Conservation (phyloP, 2,113 vertebrate species). For the Crotalus helleri region DNA sequence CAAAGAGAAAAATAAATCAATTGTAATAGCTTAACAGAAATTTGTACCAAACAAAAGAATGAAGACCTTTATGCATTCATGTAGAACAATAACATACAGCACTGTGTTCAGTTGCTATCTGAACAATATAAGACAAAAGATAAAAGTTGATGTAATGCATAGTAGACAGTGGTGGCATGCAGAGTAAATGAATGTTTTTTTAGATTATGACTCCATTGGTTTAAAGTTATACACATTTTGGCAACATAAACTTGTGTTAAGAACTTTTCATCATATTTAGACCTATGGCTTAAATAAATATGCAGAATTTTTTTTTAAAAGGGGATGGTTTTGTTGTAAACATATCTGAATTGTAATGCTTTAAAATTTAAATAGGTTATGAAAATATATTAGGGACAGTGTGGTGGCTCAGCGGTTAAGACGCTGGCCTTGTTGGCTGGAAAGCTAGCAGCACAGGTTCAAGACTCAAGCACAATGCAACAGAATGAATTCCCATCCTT, state of each 20-base stretch:
- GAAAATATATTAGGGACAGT: not conserved
- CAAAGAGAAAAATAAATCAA: not conserved
- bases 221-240: not conserved
- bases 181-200: not conserved
- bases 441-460: too few relatives aligned
- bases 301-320: not conserved
- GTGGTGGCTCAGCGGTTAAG: too few relatives aligned
- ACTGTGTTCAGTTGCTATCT: not conserved
- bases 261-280: not conserved
- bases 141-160: not conserved
- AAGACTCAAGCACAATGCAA: too few relatives aligned
- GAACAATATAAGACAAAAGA: not conserved
- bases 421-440: too few relatives aligned
- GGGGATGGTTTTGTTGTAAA: not conserved
- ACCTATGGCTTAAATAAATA: not conserved
- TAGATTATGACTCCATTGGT: not conserved
- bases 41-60: slow-evolving; percentile 1
- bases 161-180: not conserved
- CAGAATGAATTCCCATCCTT: too few relatives aligned
- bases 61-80: slow-evolving; percentile 10
- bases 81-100: not conserved
- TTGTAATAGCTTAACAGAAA: not conserved
- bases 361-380: not conserved
- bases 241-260: not conserved
- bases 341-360: not conserved